These are phyloP conservation scores for Parnassius orleans DNA, from an alignment of 2,888 invertebrate genomes.

Conservation along the genomic window DNA sequence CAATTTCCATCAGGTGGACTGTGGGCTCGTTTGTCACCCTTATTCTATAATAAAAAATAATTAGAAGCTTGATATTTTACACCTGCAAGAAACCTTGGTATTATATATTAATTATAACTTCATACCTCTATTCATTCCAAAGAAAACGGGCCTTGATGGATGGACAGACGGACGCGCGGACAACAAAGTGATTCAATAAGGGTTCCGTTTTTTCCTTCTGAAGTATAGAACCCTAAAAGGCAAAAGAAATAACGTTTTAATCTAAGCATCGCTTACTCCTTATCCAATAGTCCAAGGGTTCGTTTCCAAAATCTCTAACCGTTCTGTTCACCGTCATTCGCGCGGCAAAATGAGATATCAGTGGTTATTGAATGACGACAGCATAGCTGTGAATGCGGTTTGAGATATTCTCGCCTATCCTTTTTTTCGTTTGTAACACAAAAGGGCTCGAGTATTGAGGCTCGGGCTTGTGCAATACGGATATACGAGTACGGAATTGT, in stretches of 20 bases:
- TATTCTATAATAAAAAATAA: too few species aligned
- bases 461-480: conserved; percentile 44
- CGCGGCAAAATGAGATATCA: conserved; percentile 77
- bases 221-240: too few species aligned
- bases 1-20: too few species aligned
- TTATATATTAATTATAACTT: too few species aligned
- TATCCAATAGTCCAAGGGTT: conserved; percentile 44
- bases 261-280: conserved; percentile 34
- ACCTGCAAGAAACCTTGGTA: too few species aligned
- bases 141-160: too few species aligned
- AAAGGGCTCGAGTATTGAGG: conserved; percentile 42
- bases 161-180: too few species aligned
- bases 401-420: conserved; percentile 43
- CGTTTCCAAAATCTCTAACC: conserved; percentile 55
- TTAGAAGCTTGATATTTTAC: too few species aligned
- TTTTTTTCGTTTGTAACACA: conserved; percentile 45
- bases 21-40: too few species aligned
- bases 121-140: too few species aligned
- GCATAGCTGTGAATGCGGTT: conserved; percentile 54
- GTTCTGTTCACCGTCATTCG: conserved; percentile 60
- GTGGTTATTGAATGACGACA: conserved; percentile 73
- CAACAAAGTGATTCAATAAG: too few species aligned
- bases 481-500: conserved; percentile 38
- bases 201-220: too few species aligned
- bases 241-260: conserved; percentile 9